Conservation (phyloP, 2,113 vertebrate species). For the Bombycilla garrulus region DNA sequence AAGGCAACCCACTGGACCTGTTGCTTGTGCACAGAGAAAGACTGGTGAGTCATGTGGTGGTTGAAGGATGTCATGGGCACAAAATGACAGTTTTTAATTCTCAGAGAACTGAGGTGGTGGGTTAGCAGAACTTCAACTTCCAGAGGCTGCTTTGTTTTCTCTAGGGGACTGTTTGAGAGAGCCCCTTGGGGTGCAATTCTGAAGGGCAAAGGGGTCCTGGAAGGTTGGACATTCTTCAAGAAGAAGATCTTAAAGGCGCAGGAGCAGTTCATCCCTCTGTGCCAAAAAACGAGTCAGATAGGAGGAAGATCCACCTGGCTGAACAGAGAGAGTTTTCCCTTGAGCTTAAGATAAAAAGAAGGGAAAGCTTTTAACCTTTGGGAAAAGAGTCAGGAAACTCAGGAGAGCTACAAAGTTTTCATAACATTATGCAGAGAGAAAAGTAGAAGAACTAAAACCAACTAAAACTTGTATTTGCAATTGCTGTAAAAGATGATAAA, state of each 20-base stretch:
- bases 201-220: background rate
- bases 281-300: background rate
- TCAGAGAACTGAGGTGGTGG: background rate
- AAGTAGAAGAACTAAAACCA: background rate
- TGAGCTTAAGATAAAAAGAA: background rate
- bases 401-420: background rate
- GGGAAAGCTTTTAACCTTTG: background rate
- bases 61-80: background rate
- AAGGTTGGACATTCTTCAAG: background rate
- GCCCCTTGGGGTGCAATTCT: background rate
- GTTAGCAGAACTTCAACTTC: background rate
- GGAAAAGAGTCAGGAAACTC: background rate
- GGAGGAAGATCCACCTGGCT: background rate
- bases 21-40: background rate
- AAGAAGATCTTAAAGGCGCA: background rate
- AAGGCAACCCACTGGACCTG: background rate
- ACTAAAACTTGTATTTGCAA: background rate
- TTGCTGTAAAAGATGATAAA: background rate
- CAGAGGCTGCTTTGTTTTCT: background rate
- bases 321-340: background rate
- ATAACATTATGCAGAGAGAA: background rate
- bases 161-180: background rate
- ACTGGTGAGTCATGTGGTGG: background rate
- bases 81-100: background rate
- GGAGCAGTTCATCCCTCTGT: background rate